Percentiles rank a stretch among this genome's conserved stretches.
These are phyloP conservation scores for Myripristis murdjan DNA, from an alignment of 2,797 vertebrate genomes.

Conservation along the genomic window DNA sequence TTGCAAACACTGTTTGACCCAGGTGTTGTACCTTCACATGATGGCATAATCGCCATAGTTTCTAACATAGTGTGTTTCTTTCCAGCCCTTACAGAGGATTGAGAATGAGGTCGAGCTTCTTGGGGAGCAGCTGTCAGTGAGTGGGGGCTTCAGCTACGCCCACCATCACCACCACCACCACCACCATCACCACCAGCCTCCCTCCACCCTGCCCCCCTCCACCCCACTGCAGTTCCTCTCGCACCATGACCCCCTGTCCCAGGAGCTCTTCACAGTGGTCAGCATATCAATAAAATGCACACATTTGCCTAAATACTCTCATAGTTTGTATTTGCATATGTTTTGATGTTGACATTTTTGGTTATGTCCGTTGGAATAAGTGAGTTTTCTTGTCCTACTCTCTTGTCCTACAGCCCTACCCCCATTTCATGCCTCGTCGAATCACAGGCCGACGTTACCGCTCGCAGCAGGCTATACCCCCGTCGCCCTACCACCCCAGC, in stretches of 20 bases:
- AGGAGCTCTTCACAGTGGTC: slow-evolving; percentile 96
- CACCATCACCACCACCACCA: slow-evolving; percentile 89
- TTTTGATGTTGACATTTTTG: neutral
- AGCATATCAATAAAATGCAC: slow-evolving; percentile 63
- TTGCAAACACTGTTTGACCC: neutral
- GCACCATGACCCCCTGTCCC: slow-evolving; percentile 94
- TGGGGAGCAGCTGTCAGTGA: slow-evolving; percentile 95
- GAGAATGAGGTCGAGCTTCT: slow-evolving; percentile 97
- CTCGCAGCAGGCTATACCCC: slow-evolving; percentile 93
- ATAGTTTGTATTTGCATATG: too few relatives aligned
- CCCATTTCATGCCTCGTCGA: slow-evolving; percentile 95
- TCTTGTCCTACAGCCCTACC: slow-evolving; percentile 89
- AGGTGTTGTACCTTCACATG: neutral
- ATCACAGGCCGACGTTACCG: slow-evolving; percentile 93
- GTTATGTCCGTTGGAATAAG: neutral
- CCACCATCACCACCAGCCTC: slow-evolving; percentile 76
- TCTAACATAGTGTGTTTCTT: neutral
- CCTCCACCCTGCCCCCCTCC: slow-evolving; percentile 90
- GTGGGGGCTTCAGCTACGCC: slow-evolving; percentile 93
- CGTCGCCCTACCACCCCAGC: slow-evolving; percentile 95
- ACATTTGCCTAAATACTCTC: neutral
- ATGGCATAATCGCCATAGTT: neutral
- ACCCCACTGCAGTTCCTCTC: slow-evolving; percentile 95
- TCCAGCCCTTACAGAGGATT: slow-evolving; percentile 96
- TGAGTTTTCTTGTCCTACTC: neutral